Conservation (phyloP, 1,140 invertebrate genomes). For the Hermetia illucens region DNA sequence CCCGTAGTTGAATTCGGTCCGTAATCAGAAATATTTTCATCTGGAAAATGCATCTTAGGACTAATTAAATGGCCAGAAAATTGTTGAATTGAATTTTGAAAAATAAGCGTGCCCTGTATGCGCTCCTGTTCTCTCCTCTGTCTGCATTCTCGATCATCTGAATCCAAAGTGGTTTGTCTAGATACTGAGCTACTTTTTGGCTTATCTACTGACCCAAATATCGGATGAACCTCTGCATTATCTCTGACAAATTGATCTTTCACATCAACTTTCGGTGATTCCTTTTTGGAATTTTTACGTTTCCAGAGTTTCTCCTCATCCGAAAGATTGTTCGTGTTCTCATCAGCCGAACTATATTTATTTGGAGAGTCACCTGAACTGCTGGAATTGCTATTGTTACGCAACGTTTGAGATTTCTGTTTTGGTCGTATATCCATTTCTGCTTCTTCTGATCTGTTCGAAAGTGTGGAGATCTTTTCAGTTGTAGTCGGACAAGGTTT, state of each 20-base stretch:
- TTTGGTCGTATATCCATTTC: slow-evolving; percentile 1
- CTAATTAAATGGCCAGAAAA: slow-evolving; percentile 33
- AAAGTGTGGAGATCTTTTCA: neutral
- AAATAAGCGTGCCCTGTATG: slow-evolving; percentile 39
- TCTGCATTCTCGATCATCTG: slow-evolving; percentile 29
- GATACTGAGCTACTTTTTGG: neutral
- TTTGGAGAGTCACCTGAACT: slow-evolving; percentile 10
- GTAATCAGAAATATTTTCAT: neutral
- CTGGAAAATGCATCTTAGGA: slow-evolving; percentile 15
- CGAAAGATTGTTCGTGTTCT: slow-evolving; percentile 23
- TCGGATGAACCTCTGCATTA: slow-evolving; percentile 15
- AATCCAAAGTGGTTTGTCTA: neutral
- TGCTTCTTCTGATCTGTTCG: neutral
- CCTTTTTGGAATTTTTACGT: slow-evolving; percentile 11
- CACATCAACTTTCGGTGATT: neutral
- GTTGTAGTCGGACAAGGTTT: neutral
- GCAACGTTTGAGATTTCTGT: neutral
- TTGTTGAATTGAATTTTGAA: slow-evolving; percentile 43
- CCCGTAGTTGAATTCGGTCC: neutral
- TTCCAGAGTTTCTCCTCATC: slow-evolving; percentile 32
- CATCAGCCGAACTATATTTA: slow-evolving; percentile 9
- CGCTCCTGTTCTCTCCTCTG: slow-evolving; percentile 41
- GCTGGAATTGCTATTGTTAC: slow-evolving; percentile 2
- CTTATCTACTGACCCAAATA: neutral
- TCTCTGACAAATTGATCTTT: slow-evolving; percentile 31